Base-by-base conservation (phyloP, 2,888 invertebrate genomes). In the Hipparchia semele region DNA sequence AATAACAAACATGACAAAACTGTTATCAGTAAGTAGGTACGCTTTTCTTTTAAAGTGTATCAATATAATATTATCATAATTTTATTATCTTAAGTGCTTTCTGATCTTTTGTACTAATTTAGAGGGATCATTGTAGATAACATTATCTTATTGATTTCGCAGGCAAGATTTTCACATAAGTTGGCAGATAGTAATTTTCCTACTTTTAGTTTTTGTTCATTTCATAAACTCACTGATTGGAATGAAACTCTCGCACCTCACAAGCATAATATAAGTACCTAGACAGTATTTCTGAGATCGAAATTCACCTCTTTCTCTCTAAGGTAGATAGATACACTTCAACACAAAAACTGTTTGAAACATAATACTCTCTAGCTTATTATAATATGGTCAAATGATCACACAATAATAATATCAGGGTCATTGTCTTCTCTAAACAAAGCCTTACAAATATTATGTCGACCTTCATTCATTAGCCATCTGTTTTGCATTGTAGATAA, bases 61-160 rank as follows among this genome's bases (percentile, higher is more conserved):
- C 23, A 51, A 49, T 6, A n/a, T n/a, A 9, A 46, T 46, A 46
- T n/a, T n/a, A n/a, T 8, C 0, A 23, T 10, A 49, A 10, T n/a
- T 49, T 23, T 13, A 13, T 4, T 59, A 71, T 49, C 49, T 59
- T 56, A 59, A 59, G 23, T 53, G 5, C 33, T 33, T 10, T 53
- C 1, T 67, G 58, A n/a, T 53, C 62, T 51, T 23, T 6, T 49
- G 46, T 67, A 23, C 0, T 10, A 67, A 56, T 49, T 67, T 46
- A 54, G 46, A 67, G 65, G 53, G 33, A 33, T 53, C 33, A 65
- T 33, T 33, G 2, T 53, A 23, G 60, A 56, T 61, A 46, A 65
- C 49, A 49, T 66, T 39, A 71, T 67, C 51, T 9, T 9, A 64
- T 51, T 51, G 23, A 66, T 65, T 71, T 56, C 53, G 10, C 45